Base-by-base conservation (phyloP, 1,140 invertebrate species). In the Holotrichia oblita region DNA sequence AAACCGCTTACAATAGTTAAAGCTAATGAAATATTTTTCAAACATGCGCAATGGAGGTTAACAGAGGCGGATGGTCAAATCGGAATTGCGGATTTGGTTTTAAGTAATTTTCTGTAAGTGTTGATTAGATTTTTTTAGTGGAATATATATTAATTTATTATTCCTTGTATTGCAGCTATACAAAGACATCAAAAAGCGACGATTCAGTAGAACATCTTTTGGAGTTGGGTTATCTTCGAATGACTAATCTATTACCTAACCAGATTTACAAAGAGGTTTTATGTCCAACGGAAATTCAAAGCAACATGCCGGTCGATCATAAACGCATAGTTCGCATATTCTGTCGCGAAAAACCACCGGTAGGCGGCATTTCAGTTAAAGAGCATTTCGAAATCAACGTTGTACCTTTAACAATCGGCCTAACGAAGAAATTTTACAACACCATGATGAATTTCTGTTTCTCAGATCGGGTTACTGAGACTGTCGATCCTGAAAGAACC, bases 381-480 rank as follows among this genome's bases (percentile, higher is more conserved):
- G 98, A 99, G 85, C 98, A 99, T 88, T 98, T 99, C 87, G 97
- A 99, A 88, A 96, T 98, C 55, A 98, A 98, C 88, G 93, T 98
- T 59, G 95, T 97, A 6, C 97, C 97, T 44, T 91, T 98, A 72
- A 96, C 95, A 0, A 97, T 98, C 81, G 95, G 96, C 75, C 88
- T 99, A 41, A 99, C 98, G 0, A 97, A 98, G 87, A 97, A 98
- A 85, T 99, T 99, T 87, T 99, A 97, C 88, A 96, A 96, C 85
- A 98, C 95, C 10, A 98, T 99, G 94, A 91, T 99, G 82, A 96
- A 95, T 85, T 99, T 99, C 87, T 99, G 98, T 86, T 99, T 99
- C 87, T 98, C 98, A n/a, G 97, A 97, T 87, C 93, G 97, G 81
- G 95, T 97, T 88, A 93, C 95, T 0, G 95, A 95, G 79, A 91